Conservation (phyloP, 2,888 invertebrate genomes). For the Nebria brevicollis region DNA sequence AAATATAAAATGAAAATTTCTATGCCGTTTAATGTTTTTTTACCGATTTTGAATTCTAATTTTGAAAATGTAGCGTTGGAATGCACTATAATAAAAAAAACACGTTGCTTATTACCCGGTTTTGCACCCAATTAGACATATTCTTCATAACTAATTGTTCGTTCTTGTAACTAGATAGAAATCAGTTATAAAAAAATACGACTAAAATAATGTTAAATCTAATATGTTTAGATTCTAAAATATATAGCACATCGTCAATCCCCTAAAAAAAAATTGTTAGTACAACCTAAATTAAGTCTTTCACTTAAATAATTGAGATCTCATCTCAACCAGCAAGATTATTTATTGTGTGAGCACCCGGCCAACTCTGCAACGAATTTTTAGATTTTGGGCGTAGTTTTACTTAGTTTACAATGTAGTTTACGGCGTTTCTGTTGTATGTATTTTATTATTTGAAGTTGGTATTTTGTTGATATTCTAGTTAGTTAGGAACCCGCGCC, state of each 20-base stretch:
- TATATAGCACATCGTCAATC: neutral
- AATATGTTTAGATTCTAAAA: neutral
- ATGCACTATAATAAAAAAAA: no score
- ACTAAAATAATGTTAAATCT: neutral
- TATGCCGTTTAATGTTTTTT: no score
- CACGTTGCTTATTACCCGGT: no score
- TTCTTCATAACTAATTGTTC: no score
- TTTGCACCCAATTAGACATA: no score
- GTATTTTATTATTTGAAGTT: constrained; percentile 21
- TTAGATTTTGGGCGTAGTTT: neutral
- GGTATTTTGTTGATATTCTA: constrained; percentile 37
- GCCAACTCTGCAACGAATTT: neutral
- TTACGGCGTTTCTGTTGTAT: neutral
- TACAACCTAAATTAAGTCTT: constrained; percentile 44
- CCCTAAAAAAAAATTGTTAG: constrained; percentile 28
- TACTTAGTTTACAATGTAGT: neutral
- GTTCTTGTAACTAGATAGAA: neutral
- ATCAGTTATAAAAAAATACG: neutral
- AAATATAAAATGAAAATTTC: no score
- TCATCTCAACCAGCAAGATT: constrained; percentile 57
- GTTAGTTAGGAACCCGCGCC: constrained; percentile 32
- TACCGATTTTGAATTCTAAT: no score
- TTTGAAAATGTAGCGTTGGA: no score
- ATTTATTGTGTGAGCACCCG: constrained; percentile 24
- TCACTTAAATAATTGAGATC: constrained; percentile 53